These are phyloP conservation scores for Philypnodon macrostomus DNA, from an alignment of 2,797 vertebrate species.

Conservation along the genomic window DNA sequence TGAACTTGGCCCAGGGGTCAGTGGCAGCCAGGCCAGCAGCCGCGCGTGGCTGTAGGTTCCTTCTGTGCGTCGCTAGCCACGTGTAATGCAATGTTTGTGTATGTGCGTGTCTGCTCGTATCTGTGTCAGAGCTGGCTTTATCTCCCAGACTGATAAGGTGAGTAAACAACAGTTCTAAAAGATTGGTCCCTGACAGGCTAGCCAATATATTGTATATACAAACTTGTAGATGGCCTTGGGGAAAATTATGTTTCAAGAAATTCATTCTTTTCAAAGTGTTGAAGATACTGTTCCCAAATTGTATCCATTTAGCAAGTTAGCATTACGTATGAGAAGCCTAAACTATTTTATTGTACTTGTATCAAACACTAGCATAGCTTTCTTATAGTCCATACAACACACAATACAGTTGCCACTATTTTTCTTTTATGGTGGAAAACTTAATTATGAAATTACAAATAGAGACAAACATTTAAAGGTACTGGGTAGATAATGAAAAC, in stretches of 20 bases:
- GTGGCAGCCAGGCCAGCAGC: constrained; percentile 22
- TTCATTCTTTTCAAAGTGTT: too few relatives aligned
- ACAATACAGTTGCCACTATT: too few relatives aligned
- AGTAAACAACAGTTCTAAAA: constrained; percentile 57
- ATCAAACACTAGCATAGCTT: too few relatives aligned
- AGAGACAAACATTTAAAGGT: too few relatives aligned
- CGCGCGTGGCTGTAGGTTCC: constrained; percentile 15
- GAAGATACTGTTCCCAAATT: too few relatives aligned
- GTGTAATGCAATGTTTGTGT: constrained; percentile 30
- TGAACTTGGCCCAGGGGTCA: constrained; percentile 59
- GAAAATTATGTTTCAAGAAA: background rate
- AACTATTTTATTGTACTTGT: too few relatives aligned
- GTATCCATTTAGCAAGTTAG: too few relatives aligned
- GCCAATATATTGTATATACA: constrained; percentile 22
- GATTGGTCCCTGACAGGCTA: constrained; percentile 34
- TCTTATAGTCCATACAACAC: too few relatives aligned
- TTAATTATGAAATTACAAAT: too few relatives aligned
- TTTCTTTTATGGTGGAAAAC: too few relatives aligned
- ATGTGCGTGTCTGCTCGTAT: constrained; percentile 22
- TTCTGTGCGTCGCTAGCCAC: constrained; percentile 7
- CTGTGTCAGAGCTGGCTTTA: constrained; percentile 66
- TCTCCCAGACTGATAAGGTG: constrained; percentile 60
- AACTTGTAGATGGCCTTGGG: background rate
- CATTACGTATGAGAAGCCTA: too few relatives aligned
- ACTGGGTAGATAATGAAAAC: too few relatives aligned